Conservation (phyloP, 2,888 invertebrate species). For the Dermolepida albohirtum region DNA sequence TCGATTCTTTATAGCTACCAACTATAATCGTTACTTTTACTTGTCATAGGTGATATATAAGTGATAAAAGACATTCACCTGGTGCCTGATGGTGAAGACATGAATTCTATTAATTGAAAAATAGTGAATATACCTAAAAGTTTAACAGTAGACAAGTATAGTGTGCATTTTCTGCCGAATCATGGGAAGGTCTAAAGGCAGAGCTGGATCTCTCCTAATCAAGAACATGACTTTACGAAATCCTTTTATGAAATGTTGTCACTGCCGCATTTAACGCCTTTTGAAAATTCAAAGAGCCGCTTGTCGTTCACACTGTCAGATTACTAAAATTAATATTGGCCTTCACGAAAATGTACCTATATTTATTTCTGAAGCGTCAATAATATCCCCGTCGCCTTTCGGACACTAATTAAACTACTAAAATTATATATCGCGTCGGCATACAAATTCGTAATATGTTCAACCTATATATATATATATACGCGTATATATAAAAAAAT, state of each 20-base stretch:
- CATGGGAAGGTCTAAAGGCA: slow-evolving; percentile 62
- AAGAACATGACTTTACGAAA: slow-evolving; percentile 62
- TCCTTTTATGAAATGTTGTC: slow-evolving; percentile 62
- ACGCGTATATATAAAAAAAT: neutral
- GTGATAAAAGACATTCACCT: slow-evolving; percentile 30
- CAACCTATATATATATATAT: neutral
- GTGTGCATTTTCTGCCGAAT: slow-evolving; percentile 59
- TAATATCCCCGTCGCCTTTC: slow-evolving; percentile 26
- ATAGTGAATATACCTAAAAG: slow-evolving; percentile 47
- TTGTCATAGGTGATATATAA: slow-evolving; percentile 23
- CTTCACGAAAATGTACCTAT: slow-evolving; percentile 50
- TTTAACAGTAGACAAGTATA: slow-evolving; percentile 44
- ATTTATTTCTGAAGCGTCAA: slow-evolving; percentile 50
- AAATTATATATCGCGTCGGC: slow-evolving; percentile 25
- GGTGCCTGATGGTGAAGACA: slow-evolving; percentile 28
- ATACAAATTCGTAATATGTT: slow-evolving; percentile 14
- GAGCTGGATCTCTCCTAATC: slow-evolving; percentile 64
- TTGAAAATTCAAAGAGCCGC: slow-evolving; percentile 53
- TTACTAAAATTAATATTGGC: slow-evolving; percentile 60
- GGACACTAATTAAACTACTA: slow-evolving; percentile 36
- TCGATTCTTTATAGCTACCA: no score
- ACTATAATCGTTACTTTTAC: slow-evolving; percentile 1
- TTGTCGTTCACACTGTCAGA: slow-evolving; percentile 59
- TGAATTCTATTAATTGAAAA: slow-evolving; percentile 46
- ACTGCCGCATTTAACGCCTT: slow-evolving; percentile 59